Percentiles rank a stretch among this genome's conserved stretches.
phyloP scores from a whole-genome alignment of 1,140 invertebrate species.

The Euwallacea similis region DNA sequence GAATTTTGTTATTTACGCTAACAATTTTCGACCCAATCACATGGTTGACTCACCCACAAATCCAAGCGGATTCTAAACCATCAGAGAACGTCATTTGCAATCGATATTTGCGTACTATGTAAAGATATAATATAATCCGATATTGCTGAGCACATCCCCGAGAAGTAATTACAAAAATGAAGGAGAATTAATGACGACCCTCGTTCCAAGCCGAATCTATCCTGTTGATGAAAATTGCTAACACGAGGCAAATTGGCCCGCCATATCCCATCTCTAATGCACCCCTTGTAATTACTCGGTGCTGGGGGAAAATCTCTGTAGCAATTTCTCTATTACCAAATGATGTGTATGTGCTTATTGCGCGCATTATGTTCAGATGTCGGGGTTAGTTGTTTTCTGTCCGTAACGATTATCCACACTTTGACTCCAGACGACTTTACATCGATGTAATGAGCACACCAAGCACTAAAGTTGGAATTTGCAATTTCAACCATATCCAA shows the following conservation, averaged over 20 bases:
- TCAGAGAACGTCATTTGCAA: no score
- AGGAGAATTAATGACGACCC: slow-evolving; percentile 23
- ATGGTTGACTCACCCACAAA: no score
- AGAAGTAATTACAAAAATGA: slow-evolving; percentile 13
- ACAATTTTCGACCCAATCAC: no score
- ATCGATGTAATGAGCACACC: neutral
- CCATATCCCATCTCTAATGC: slow-evolving; percentile 23
- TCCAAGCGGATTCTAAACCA: no score
- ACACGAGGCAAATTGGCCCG: slow-evolving; percentile 8
- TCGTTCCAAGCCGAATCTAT: slow-evolving; percentile 19
- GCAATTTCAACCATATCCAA: slow-evolving; percentile 9
- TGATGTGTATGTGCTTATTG: slow-evolving; percentile 7
- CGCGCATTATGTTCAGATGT: no score
- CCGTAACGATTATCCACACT: neutral
- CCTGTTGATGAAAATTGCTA: slow-evolving; percentile 24
- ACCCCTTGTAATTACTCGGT: slow-evolving; percentile 20
- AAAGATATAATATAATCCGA: no score
- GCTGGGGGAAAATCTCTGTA: slow-evolving; percentile 6
- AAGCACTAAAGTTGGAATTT: slow-evolving; percentile 7
- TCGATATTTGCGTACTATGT: no score
- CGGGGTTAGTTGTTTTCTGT: neutral
- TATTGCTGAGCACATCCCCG: neutral
- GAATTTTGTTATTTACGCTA: no score
- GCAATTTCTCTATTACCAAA: slow-evolving; percentile 26
- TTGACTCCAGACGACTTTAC: neutral